phyloP scores from a whole-genome alignment of 2,888 invertebrate species.

The Acleris sparsana region DNA sequence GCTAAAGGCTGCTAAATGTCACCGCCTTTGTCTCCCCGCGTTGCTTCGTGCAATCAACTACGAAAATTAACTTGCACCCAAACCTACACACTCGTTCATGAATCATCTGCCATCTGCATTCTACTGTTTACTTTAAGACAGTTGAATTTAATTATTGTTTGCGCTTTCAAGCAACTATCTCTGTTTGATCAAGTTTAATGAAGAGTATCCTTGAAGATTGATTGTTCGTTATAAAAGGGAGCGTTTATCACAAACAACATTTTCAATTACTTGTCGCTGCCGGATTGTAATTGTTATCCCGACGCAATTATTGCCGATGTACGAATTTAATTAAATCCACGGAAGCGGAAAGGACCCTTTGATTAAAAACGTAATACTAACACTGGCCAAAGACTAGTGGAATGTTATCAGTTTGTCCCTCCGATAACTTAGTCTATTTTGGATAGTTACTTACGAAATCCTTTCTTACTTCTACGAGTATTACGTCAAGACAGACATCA shows the following conservation, averaged over 20 bases:
- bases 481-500: too few species aligned
- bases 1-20: conserved; percentile 30
- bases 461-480: too few species aligned
- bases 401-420: conserved; percentile 18
- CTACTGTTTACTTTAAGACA: not conserved
- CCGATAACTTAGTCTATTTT: conserved; percentile 12
- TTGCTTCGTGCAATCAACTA: not conserved
- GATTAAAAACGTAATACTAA: conserved; percentile 60
- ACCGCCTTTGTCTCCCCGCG: conserved; percentile 6
- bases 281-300: conserved; percentile 57
- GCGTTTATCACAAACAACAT: conserved; percentile 38
- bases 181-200: conserved; percentile 25
- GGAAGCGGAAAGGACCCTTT: conserved; percentile 50
- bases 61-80: too few species aligned
- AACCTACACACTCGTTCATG: too few species aligned
- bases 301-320: conserved; percentile 70
- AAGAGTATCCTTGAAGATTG: conserved; percentile 19
- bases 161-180: conserved; percentile 9
- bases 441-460: not conserved
- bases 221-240: conserved; percentile 21
- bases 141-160: conserved; percentile 17
- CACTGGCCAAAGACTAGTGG: conserved; percentile 6
- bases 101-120: too few species aligned
- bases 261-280: conserved; percentile 62
- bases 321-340: conserved; percentile 71